These are phyloP conservation scores for Dione juno DNA, from an alignment of 2,888 invertebrate species.

Conservation along the genomic window DNA sequence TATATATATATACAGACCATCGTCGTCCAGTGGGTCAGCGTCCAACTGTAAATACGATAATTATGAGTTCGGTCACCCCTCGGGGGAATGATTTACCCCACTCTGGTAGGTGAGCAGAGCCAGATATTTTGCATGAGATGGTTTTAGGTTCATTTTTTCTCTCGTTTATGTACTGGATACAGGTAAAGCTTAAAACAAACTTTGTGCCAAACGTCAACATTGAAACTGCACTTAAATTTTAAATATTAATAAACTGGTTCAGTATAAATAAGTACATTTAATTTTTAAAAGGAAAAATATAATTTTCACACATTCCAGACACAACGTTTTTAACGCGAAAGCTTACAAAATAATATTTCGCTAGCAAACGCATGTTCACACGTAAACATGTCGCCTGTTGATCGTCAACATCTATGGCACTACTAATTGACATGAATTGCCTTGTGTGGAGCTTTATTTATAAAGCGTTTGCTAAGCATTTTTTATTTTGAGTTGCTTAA, in stretches of 20 bases:
- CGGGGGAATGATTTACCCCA: no score
- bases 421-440: conserved; percentile 45
- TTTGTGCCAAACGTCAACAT: no score
- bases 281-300: background rate
- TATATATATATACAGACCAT: no score
- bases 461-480: conserved; percentile 28
- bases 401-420: conserved; percentile 28
- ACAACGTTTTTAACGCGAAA: background rate
- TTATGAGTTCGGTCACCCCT: no score
- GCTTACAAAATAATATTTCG: conserved; percentile 6
- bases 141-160: no score
- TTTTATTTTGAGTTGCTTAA: conserved; percentile 14
- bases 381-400: conserved; percentile 26
- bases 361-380: conserved; percentile 22
- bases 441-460: conserved; percentile 36
- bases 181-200: no score
- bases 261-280: background rate
- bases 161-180: no score
- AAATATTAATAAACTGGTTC: background rate
- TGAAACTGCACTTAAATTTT: background rate
- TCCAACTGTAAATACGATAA: no score
- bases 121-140: no score
- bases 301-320: background rate
- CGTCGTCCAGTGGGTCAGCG: no score
- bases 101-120: no score